Evolutionary conservation across 2,797 vertebrate species (phyloP), one percentile per base, ranked within the genome.

Genomic region (Anas capensis): DNA sequence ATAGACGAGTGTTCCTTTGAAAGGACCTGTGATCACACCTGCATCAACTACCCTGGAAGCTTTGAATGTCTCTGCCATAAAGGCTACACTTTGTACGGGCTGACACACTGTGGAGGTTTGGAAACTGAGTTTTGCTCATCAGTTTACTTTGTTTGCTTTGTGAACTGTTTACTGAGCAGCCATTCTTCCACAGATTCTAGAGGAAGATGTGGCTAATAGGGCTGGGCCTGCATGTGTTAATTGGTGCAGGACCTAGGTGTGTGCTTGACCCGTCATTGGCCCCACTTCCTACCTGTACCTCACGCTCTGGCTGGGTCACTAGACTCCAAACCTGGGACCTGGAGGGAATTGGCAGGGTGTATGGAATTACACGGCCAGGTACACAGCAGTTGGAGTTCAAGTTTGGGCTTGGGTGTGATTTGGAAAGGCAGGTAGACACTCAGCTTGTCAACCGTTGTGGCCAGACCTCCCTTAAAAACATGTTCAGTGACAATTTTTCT

Each of bases 71-170:
- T 99, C 66, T 99, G 99, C 90, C 98, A 98, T 90, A 98, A 98
- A 51, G 99, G 99, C 51, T 99, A 98, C 97, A 99, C 98, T 6
- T 98, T 99, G 85, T 99, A 99, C 0, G 99, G 99, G 61, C 98
- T 99, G 44, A 99, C 99, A 0, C 99, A 99, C 97, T 99, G 99
- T 48, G 99, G 99, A 98, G 99, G 99, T 99, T 97, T 97, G 98
- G 92, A 98, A 93, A 65, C 36, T 61, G 81, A 83, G 17, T 65
- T 94, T 92, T 86, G 31, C 34, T 54, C 88, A 4, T 14, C 2
- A 53, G 6, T 64, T 75, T 92, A 31, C 26, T 64, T 54, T 54
- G 9, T 61, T 78, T 84, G 34, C 54, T 83, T 81, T 82, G 42
- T 81, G 58, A 71, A 14, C 58, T 77, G 5, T 61, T 61, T 62